A percentile compares a stretch with the other conserved stretches of the same genome.
These are phyloP conservation scores for Trichogramma evanescens DNA, from an alignment of 2,888 invertebrate species.

Conservation along the genomic window DNA sequence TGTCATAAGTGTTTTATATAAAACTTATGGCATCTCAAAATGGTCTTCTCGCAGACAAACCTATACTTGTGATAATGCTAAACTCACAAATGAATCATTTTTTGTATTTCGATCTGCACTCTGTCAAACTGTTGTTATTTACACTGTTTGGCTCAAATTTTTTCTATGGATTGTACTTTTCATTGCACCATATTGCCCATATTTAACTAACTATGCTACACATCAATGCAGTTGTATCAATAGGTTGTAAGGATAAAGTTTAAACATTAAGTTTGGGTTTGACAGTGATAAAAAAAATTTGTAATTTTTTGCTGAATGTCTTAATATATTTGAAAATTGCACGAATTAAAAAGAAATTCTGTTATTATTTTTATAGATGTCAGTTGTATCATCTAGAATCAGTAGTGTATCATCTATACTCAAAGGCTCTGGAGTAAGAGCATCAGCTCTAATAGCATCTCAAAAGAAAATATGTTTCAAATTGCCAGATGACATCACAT, in stretches of 20 bases:
- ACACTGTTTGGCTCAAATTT: too few relatives aligned
- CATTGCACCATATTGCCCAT: constrained; percentile 12
- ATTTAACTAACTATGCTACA: neutral
- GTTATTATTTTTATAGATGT: constrained; percentile 35
- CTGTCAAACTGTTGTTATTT: too few relatives aligned
- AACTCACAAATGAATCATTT: too few relatives aligned
- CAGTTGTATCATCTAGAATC: constrained; percentile 39
- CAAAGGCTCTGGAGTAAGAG: constrained; percentile 35
- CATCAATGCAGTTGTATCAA: too few relatives aligned
- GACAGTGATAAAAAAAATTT: neutral
- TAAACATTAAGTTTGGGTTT: neutral
- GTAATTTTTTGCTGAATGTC: neutral
- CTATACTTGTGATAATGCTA: too few relatives aligned
- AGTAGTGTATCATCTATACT: constrained; percentile 40
- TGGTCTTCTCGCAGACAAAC: too few relatives aligned
- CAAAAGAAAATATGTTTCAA: constrained; percentile 46
- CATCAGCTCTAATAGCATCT: constrained; percentile 27
- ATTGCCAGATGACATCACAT: constrained; percentile 49
- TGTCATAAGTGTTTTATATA: too few relatives aligned
- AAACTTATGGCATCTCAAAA: too few relatives aligned
- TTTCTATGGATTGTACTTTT: too few relatives aligned
- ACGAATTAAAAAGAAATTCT: neutral
- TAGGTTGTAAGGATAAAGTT: too few relatives aligned
- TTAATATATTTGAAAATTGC: neutral
- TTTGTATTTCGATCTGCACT: too few relatives aligned